Base-by-base conservation (phyloP, 2,888 invertebrate species). In the Synergus gifuensis region DNA sequence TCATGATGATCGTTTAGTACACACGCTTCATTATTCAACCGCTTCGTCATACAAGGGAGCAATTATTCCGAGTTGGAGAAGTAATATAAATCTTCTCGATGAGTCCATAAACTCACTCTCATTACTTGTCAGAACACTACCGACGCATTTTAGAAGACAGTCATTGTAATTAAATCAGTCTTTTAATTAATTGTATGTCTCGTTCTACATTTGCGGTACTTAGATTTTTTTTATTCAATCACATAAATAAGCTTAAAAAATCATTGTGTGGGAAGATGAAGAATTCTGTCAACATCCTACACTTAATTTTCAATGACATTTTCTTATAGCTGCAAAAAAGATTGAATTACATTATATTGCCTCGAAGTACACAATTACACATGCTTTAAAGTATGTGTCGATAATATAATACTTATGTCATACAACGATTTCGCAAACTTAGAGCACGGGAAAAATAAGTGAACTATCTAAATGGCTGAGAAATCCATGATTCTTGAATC, bases 401-500 rank as follows among this genome's bases (percentile, higher is more conserved):
- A 54, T 76, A 62, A 79, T 49, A 81, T 82, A 83, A 84, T 82
- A 79, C 78, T 83, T 82, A 80, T 84, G 82, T 85, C 81, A 81
- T 76, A 77, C 64, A 60, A 18, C 46, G 49, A 83, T 86, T 85
- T 86, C 86, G 77, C 82, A 86, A 86, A 78, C 42, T 49, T 54
- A 18, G 22, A 49, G 28, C 14, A 67, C 4, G 36, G 46, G 28
- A 73, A 73, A 73, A 73, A 73, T 73, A 54, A 9, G 8, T 8
- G n/a, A 64, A 42, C 49, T 40, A 73, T 73, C 73, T 73, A 54
- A 73, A 73, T 36, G 36, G 36, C 36, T 4, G 54, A 49, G 73
- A 54, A 73, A 73, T 54, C 49, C 54, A 73, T 36, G 54, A 54
- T n/a, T 73, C 36, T 54, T 36, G 54, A 73, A 54, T 40, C 54